These are phyloP conservation scores for Drosophila fungiperda DNA, from an alignment of 2,888 invertebrate genomes.

Conservation along the genomic window DNA sequence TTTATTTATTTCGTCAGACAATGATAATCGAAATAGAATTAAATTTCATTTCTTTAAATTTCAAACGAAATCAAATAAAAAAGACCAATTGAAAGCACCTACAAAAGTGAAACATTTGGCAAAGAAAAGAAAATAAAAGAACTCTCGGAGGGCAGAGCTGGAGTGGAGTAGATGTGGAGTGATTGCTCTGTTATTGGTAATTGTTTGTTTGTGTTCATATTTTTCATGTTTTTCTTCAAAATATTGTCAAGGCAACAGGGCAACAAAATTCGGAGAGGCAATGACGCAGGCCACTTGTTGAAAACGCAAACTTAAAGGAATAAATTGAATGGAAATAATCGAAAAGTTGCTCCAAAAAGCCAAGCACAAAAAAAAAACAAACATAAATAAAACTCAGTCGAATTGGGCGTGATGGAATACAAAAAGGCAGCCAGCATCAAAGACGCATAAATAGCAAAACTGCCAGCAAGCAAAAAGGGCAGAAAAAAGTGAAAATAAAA, in stretches of 20 bases:
- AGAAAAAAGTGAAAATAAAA: conserved; percentile 25
- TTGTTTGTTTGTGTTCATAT: conserved; percentile 58
- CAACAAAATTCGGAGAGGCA: not conserved
- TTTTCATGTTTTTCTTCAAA: conserved; percentile 28
- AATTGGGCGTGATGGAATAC: conserved; percentile 4
- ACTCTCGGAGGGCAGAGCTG: not conserved
- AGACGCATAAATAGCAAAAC: conserved; percentile 47
- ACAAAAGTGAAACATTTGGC: conserved; percentile 15
- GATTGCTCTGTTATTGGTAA: conserved; percentile 26
- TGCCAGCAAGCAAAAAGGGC: conserved; percentile 20
- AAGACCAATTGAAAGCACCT: conserved; percentile 27
- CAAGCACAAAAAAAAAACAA: not conserved
- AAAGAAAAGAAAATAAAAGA: not conserved
- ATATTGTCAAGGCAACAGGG: conserved; percentile 40
- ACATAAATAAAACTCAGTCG: not conserved
- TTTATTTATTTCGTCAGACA: not conserved
- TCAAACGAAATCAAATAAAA: conserved; percentile 13
- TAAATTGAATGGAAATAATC: conserved; percentile 60
- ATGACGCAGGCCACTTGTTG: conserved; percentile 42
- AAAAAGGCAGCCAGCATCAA: conserved; percentile 37
- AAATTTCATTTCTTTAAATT: not conserved
- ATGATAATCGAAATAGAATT: not conserved
- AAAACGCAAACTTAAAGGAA: conserved; percentile 39
- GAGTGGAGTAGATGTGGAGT: not conserved
- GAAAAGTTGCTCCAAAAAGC: conserved; percentile 44